Percentiles rank a stretch among this genome's conserved stretches.
These are phyloP conservation scores for Gasterosteus aculeatus DNA, from an alignment of 2,113 vertebrate genomes.

Conservation along the genomic window DNA sequence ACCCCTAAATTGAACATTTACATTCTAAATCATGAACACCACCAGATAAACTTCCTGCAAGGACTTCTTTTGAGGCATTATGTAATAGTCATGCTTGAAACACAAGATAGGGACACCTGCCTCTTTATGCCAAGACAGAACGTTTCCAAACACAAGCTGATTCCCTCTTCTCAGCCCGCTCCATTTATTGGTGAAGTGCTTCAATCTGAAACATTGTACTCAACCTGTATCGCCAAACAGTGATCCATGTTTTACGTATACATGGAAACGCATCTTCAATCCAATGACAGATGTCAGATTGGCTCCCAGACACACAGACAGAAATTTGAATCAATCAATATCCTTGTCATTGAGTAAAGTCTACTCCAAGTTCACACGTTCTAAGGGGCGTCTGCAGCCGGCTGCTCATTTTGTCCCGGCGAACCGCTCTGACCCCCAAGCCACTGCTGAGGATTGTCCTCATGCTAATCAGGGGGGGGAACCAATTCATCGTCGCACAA, in stretches of 20 bases:
- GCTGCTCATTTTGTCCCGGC: slow-evolving; percentile 78
- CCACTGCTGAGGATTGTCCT: slow-evolving; percentile 75
- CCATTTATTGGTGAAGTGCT: background rate
- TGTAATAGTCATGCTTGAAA: background rate
- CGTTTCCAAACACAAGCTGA: background rate
- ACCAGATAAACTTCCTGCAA: background rate
- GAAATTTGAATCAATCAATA: slow-evolving; percentile 75
- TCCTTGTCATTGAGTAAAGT: slow-evolving; percentile 70
- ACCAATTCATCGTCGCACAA: slow-evolving; percentile 78
- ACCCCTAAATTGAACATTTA: background rate
- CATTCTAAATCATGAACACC: background rate
- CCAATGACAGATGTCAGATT: slow-evolving; percentile 69
- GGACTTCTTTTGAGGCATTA: background rate
- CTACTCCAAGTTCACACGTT: slow-evolving; percentile 83
- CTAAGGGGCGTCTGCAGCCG: slow-evolving; percentile 73
- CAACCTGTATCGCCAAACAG: background rate
- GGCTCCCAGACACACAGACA: slow-evolving; percentile 72
- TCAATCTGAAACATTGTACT: background rate
- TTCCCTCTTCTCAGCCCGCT: background rate
- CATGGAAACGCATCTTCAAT: slow-evolving; percentile 30
- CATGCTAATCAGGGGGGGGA: slow-evolving; percentile 79
- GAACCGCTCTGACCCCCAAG: slow-evolving; percentile 76
- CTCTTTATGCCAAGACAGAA: background rate
- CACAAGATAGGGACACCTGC: background rate
- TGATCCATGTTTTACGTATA: slow-evolving; percentile 18